Evolutionary conservation across 2,797 vertebrate species (phyloP), one percentile per base, ranked within the genome.

Genomic region (Anas bahamensis): DNA sequence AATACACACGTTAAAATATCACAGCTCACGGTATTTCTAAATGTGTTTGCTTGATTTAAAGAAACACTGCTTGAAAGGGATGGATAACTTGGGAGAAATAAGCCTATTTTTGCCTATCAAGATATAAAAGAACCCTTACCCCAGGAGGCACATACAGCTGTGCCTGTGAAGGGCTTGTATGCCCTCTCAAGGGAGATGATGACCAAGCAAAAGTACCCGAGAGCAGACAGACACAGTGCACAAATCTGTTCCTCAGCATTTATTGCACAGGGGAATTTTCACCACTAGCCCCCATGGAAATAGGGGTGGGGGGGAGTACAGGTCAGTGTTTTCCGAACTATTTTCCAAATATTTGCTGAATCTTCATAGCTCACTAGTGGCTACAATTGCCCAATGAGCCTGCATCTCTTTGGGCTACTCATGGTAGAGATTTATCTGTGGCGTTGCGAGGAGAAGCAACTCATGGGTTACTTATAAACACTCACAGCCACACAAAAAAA

Each of bases 271-370:
- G 53, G 44, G 65, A 85, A 39, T 48, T 90, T 93, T 60, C 81
- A 78, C 48, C 69, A 64, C 76, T 82, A 24, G 80, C 87, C 46
- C 88, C 84, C 39, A 73, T 52, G 39, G 83, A 96, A 77, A 86
- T 94, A 50, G 74, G 89, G 60, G 83, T 64, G 24, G 11, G 81
- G 57, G 55, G 23, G 66, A 66, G 63, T 13, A 97, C 75, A 96
- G 87, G 77, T 92, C 89, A 88, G 37, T 59, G 48, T 59, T 95
- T 86, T 86, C 73, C 53, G 87, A 95, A 96, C 86, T 94, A 93
- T 89, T 95, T 91, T 92, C 91, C 35, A 92, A 91, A 93, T 96
- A 97, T 96, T 94, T 96, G 90, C 50, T 97, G 87, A 77, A 88
- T 97, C 96, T 97, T 94, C 87, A 92, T 86, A 95, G 75, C 39